Percentiles rank a stretch among this genome's conserved stretches.
phyloP scores from a whole-genome alignment of 2,888 invertebrate genomes.

The Lithosia quadra region DNA sequence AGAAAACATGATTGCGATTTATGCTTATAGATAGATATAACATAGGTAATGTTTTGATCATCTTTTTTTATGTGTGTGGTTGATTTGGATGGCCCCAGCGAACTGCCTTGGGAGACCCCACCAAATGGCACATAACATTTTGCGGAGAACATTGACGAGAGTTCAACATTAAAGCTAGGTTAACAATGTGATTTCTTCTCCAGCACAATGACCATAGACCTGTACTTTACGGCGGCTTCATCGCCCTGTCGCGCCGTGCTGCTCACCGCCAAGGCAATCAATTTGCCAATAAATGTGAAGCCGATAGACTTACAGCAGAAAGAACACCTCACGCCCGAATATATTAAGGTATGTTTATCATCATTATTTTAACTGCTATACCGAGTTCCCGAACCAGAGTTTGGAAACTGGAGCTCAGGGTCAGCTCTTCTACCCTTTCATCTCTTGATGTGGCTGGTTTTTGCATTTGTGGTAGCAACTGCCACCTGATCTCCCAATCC shows the following conservation, averaged over 20 bases:
- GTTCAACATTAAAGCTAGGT: background rate
- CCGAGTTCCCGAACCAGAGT: no score
- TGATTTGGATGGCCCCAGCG: no score
- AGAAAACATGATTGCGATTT: background rate
- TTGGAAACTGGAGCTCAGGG: no score
- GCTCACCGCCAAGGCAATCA: background rate
- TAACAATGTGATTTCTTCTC: background rate
- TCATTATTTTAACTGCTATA: no score
- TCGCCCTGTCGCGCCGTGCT: conserved; percentile 10
- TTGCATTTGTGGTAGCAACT: no score
- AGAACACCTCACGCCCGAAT: conserved; percentile 11
- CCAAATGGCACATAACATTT: no score
- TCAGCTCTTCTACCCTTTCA: no score
- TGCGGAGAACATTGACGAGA: no score
- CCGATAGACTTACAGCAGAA: background rate
- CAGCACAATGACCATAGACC: conserved; percentile 8
- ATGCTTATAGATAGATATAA: background rate
- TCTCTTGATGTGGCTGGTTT: no score
- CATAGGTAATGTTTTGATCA: background rate
- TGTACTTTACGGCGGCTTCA: background rate
- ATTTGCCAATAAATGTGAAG: background rate
- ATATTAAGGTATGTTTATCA: conserved; percentile 6
- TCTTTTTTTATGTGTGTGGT: no score
- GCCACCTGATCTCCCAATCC: no score
- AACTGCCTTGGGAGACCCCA: no score